A percentile compares a stretch with the other conserved stretches of the same genome.
phyloP scores from a whole-genome alignment of 2,888 invertebrate species.

The Volucella bombylans region DNA sequence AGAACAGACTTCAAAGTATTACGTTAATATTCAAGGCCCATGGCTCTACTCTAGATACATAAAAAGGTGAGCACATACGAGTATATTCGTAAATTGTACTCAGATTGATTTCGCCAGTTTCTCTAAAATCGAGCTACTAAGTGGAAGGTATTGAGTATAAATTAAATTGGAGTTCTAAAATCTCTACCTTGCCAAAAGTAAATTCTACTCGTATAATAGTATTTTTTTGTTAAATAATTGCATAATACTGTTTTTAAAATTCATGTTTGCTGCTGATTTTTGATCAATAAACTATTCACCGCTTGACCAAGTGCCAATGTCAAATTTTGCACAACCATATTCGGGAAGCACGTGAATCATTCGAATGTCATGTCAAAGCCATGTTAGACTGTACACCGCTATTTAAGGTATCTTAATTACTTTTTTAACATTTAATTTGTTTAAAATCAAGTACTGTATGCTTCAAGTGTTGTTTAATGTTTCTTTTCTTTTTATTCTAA shows the following conservation, averaged over 20 bases:
- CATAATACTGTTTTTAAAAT: conserved; percentile 14
- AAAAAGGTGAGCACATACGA: conserved; percentile 1
- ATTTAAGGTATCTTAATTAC: conserved; percentile 15
- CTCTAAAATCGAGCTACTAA: conserved; percentile 2
- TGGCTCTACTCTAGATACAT: background rate
- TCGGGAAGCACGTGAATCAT: background rate
- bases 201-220: background rate
- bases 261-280: conserved; percentile 8
- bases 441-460: background rate
- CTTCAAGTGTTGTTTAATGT: too few species aligned
- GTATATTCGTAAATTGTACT: background rate
- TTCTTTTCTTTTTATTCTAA: too few species aligned
- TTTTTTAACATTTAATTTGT: conserved; percentile 35
- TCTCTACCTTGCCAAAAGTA: background rate
- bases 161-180: background rate
- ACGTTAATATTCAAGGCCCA: conserved; percentile 24
- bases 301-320: conserved; percentile 19
- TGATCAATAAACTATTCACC: conserved; percentile 15
- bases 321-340: conserved; percentile 23
- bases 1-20: background rate
- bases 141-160: conserved; percentile 1
- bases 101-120: background rate
- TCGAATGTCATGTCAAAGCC: background rate
- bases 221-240: background rate
- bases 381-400: background rate